Base-by-base conservation (phyloP, 2,113 vertebrate species). In the Heterocephalus glaber region DNA sequence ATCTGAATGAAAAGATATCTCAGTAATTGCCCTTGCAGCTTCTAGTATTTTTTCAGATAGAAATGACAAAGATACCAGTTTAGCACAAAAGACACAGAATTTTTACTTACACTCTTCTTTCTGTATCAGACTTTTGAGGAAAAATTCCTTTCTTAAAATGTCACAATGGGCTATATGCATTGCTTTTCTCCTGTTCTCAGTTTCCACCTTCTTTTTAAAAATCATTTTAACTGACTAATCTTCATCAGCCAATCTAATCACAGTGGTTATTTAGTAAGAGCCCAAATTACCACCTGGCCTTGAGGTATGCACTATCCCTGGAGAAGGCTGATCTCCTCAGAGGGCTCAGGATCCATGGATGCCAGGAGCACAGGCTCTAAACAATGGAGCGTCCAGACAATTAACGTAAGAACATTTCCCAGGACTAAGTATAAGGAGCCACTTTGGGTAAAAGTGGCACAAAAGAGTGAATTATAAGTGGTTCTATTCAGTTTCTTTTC, bases 401-500 rank as follows among this genome's bases (percentile, higher is more conserved):
- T 98, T 93, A 89, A n/a, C 19, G 41, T 56, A 88, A 17, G 95
- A 41, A 76, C 49, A n/a, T 90, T 96, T 93, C 77, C 58, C 92
- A 70, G 86, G 10, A 80, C 35, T 82, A 70, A 90, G 66, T 52
- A 33, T 54, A 92, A 86, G 95, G 33, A 96, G 65, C 35, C 60
- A 90, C 63, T 96, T 89, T 90, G 92, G 70, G 65, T 38, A 84
- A 94, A 96, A 89, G 68, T 38, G 85, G 10, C 30, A 74, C 80
- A 63, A 65, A 74, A 74, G 49, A 16, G 5, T 19, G 49, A 54
- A 92, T 77, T 89, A 41, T 77, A 95, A 97, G 91, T 94, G 89
- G 26, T 61, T 76, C 94, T 79, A 96, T 96, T 94, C 95, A 94
- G 44, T 91, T 89, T 16, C 82, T 97, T 86, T 94, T 89, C 86